phyloP scores from a whole-genome alignment of 1,140 invertebrate species.

The Sarcophaga peregrina region DNA sequence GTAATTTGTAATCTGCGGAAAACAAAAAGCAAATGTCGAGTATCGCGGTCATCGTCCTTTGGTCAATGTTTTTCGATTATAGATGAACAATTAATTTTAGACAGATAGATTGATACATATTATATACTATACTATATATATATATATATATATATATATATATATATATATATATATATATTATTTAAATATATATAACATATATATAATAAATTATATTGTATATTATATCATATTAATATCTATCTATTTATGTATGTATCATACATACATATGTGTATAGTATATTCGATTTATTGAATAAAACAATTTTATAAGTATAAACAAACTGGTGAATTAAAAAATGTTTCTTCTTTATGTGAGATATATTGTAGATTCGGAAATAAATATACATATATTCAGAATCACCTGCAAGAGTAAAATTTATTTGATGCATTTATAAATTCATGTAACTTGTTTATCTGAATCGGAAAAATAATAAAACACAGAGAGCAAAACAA shows the following conservation, averaged over 20 bases:
- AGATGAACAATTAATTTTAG: not conserved
- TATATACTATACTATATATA: not conserved
- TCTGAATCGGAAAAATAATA: not conserved
- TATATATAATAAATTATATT: too few relatives aligned
- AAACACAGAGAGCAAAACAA: not conserved
- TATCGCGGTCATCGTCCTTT: conserved; percentile 25
- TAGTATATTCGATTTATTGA: not conserved
- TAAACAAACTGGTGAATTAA: too few relatives aligned
- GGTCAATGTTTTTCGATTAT: not conserved
- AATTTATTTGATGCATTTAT: not conserved
- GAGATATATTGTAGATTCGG: too few relatives aligned
- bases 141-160: too few relatives aligned
- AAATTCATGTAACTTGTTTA: conserved; percentile 13
- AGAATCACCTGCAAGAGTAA: not conserved
- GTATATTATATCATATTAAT: too few relatives aligned
- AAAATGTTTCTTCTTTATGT: too few relatives aligned
- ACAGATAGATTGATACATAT: not conserved
- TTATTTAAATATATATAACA: too few relatives aligned
- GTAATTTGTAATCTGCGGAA: conserved; percentile 47
- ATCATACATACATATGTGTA: not conserved
- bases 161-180: too few relatives aligned
- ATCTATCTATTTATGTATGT: too few relatives aligned
- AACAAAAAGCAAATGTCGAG: not conserved
- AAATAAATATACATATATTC: too few relatives aligned
- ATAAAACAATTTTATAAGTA: too few relatives aligned